Evolutionary conservation across 2,888 invertebrate genomes (phyloP).

Genomic region (Cephus rjabovi): DNA sequence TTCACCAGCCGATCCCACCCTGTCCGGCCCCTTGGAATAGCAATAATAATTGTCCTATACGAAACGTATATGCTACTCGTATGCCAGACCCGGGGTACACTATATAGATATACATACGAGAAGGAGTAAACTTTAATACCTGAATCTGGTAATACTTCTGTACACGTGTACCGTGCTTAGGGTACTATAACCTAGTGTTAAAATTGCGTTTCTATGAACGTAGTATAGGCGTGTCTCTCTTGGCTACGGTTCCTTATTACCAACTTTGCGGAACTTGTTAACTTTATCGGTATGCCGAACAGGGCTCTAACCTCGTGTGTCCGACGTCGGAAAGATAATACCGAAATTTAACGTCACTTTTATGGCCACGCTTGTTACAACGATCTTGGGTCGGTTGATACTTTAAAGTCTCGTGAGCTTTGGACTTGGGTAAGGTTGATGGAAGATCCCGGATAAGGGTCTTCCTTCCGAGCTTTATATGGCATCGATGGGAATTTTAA

Average conservation of each 20-base stretch:
- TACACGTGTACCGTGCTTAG: not conserved
- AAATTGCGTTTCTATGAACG: not conserved
- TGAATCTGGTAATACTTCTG: not conserved
- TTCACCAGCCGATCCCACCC: conserved; percentile 1
- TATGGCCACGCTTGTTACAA: not conserved
- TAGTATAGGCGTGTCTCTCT: not conserved
- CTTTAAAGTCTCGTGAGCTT: not conserved
- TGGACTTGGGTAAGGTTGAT: not conserved
- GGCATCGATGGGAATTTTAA: not conserved
- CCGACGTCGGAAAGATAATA: not conserved
- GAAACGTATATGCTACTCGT: not conserved
- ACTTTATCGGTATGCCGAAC: not conserved
- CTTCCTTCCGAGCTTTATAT: not conserved
- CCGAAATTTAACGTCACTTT: not conserved
- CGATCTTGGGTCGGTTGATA: not conserved
- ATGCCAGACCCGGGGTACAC: not conserved
- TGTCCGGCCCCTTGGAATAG: not conserved
- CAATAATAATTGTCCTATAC: not conserved
- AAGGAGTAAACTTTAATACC: not conserved
- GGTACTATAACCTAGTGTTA: not conserved
- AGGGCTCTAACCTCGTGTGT: not conserved
- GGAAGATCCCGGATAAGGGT: not conserved
- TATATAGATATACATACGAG: not conserved
- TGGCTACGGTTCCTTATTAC: not conserved
- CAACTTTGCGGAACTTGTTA: not conserved